A percentile compares a stretch with the other conserved stretches of the same genome.
Conservation (phyloP, 2,113 vertebrate genomes). For the Nannobrachium achirus region DNA sequence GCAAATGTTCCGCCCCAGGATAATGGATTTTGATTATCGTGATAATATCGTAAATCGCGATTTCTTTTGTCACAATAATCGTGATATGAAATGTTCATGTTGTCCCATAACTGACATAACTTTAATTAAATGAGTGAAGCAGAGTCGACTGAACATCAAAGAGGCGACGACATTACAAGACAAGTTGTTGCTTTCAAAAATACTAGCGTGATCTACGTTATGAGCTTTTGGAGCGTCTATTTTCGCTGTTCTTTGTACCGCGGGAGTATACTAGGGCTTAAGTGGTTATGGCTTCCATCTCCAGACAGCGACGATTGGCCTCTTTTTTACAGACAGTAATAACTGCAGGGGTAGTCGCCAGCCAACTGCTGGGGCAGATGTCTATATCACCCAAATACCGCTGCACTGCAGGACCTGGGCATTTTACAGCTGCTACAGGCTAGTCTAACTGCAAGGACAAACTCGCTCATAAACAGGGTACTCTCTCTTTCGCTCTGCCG, state of each 20-base stretch:
- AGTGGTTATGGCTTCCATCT: slow-evolving; percentile 44
- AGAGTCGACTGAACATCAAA: slow-evolving; percentile 53
- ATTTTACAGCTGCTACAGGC: slow-evolving; percentile 35
- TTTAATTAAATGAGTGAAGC: slow-evolving; percentile 40
- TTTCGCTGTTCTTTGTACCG: too few relatives aligned
- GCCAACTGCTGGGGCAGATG: slow-evolving; percentile 56
- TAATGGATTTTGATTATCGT: too few relatives aligned
- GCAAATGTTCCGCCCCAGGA: too few relatives aligned
- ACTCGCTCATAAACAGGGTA: slow-evolving; percentile 47
- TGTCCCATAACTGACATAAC: slow-evolving; percentile 38
- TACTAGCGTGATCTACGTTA: too few relatives aligned
- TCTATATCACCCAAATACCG: slow-evolving; percentile 46
- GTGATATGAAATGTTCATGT: too few relatives aligned
- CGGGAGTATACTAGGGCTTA: too few relatives aligned
- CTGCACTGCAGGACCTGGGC: slow-evolving; percentile 26
- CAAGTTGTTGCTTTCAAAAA: too few relatives aligned
- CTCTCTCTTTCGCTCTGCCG: not conserved
- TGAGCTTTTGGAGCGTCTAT: too few relatives aligned
- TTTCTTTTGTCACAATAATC: too few relatives aligned
- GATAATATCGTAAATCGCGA: too few relatives aligned
- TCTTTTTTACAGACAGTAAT: slow-evolving; percentile 55
- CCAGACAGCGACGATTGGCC: slow-evolving; percentile 37
- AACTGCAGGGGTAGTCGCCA: slow-evolving; percentile 54
- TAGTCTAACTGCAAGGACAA: slow-evolving; percentile 54
- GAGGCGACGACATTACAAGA: slow-evolving; percentile 1